A percentile compares a stretch with the other conserved stretches of the same genome.
Conservation (phyloP, 2,797 vertebrate genomes). For the Sarcoramphus papa region DNA sequence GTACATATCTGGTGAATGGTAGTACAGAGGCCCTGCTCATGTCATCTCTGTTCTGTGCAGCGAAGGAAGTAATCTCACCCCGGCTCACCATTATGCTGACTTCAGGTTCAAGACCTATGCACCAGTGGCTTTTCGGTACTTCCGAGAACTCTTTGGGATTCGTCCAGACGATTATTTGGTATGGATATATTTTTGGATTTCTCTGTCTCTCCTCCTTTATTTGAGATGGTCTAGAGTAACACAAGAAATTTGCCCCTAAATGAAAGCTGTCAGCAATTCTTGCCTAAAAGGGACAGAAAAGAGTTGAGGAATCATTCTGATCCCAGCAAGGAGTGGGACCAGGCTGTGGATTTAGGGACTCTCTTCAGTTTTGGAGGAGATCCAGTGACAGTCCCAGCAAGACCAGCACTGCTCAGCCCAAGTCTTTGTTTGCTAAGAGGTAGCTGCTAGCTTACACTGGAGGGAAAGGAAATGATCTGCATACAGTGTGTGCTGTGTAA, state of each 20-base stretch:
- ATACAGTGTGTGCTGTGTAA: not conserved
- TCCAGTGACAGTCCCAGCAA: not conserved
- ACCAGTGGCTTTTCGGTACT: slow-evolving; percentile 95
- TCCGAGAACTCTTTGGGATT: slow-evolving; percentile 96
- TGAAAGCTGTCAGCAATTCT: not conserved
- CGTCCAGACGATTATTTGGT: slow-evolving; percentile 97
- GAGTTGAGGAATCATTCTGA: not conserved
- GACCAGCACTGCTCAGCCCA: not conserved
- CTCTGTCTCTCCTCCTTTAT: not conserved
- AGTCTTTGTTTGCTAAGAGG: not conserved
- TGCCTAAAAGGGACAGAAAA: not conserved
- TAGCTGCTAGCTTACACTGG: not conserved
- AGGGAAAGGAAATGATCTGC: not conserved
- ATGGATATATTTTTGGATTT: not conserved
- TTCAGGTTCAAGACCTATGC: slow-evolving; percentile 98
- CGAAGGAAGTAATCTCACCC: slow-evolving; percentile 96
- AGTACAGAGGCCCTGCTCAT: not conserved
- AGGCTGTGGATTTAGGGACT: not conserved
- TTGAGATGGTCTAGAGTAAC: not conserved
- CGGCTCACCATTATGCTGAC: slow-evolving; percentile 93
- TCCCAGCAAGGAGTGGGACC: not conserved
- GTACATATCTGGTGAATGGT: rapidly evolving
- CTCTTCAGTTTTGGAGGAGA: not conserved
- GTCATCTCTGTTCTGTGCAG: slow-evolving; percentile 66
- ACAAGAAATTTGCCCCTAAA: not conserved